These are phyloP conservation scores for Limosa lapponica DNA, from an alignment of 2,797 vertebrate species.

Conservation along the genomic window DNA sequence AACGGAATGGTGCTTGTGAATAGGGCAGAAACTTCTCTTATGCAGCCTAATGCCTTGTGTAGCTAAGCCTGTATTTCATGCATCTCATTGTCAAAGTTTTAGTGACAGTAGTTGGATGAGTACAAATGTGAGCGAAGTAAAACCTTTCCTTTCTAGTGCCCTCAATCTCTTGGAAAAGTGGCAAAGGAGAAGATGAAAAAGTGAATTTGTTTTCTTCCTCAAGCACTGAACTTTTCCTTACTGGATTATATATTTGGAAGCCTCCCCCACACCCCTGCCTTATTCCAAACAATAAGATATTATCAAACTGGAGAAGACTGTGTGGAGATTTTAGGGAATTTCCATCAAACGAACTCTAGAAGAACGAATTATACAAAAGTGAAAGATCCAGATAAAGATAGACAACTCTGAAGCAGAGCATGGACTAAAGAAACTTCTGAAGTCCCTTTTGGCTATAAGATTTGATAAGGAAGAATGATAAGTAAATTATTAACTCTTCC, in stretches of 20 bases:
- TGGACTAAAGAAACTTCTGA: background rate
- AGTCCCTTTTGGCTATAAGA: background rate
- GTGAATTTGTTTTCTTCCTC: background rate
- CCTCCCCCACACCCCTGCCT: fast-evolving
- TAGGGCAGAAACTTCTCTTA: background rate
- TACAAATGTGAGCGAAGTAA: background rate
- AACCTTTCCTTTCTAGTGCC: background rate
- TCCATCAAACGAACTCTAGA: background rate
- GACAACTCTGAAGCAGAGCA: background rate
- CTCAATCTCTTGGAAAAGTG: background rate
- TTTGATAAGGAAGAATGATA: background rate
- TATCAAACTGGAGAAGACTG: background rate
- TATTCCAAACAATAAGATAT: background rate
- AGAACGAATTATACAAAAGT: background rate
- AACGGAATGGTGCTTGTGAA: background rate
- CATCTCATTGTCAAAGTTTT: background rate
- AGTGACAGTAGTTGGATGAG: background rate
- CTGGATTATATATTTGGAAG: background rate
- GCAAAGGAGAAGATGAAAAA: background rate
- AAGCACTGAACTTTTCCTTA: background rate
- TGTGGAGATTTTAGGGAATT: background rate
- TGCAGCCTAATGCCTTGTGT: background rate
- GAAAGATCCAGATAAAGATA: background rate
- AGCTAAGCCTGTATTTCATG: background rate
- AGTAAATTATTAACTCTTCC: background rate